These are phyloP conservation scores for Caenorhabditis sinica DNA, from an alignment of 2,888 invertebrate species.

Conservation along the genomic window DNA sequence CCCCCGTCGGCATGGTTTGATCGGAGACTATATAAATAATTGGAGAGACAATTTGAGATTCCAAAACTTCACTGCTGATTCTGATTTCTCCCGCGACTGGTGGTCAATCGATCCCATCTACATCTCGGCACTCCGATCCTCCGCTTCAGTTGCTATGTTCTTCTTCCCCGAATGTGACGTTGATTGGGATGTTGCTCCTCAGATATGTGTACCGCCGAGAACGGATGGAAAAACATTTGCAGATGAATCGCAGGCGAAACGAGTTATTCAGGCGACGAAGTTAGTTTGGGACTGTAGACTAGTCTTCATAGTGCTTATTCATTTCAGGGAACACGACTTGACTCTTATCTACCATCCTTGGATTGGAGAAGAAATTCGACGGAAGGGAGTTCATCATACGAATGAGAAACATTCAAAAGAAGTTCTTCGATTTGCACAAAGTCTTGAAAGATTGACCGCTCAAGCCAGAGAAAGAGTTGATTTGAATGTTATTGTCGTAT, in stretches of 20 bases:
- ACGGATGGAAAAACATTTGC: conserved; percentile 64
- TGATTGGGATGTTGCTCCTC: conserved; percentile 65
- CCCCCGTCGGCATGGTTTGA: conserved; percentile 72
- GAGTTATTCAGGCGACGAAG: conserved; percentile 72
- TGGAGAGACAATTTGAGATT: conserved; percentile 70
- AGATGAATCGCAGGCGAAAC: conserved; percentile 64
- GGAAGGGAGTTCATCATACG: conserved; percentile 66
- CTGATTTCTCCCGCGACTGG: conserved; percentile 72
- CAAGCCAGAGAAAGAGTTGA: conserved; percentile 73
- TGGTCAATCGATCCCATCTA: conserved; percentile 75
- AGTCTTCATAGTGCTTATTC: background rate
- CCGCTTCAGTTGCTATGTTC: conserved; percentile 73
- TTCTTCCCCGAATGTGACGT: conserved; percentile 77
- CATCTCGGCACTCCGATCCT: conserved; percentile 64
- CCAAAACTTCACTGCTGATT: conserved; percentile 67
- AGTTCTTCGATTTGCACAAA: conserved; percentile 64
- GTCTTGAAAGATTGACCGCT: conserved; percentile 68
- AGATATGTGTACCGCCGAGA: conserved; percentile 68
- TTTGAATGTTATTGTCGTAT: conserved; percentile 75
- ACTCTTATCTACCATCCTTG: conserved; percentile 70
- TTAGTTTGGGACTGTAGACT: conserved; percentile 16
- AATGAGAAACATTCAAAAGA: conserved; percentile 60
- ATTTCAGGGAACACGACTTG: conserved; percentile 71
- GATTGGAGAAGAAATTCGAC: conserved; percentile 69
- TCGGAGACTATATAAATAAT: conserved; percentile 71